Evolutionary conservation across 2,888 invertebrate species (phyloP).

Genomic region (Hemaris fuciformis): DNA sequence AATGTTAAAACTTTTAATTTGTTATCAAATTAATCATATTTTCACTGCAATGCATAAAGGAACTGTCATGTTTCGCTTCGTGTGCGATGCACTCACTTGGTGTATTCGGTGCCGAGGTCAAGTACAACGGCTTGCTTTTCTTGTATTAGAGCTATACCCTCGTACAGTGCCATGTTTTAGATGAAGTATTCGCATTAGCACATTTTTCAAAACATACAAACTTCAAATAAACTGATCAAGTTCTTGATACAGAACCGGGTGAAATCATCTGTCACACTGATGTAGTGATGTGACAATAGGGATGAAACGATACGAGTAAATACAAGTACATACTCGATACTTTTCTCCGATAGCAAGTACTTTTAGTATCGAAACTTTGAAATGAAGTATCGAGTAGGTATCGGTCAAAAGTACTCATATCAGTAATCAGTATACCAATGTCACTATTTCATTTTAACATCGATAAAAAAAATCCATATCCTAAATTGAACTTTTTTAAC

Average conservation of each 20-base stretch:
- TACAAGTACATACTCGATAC: no score
- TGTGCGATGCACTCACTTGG: constrained; percentile 86
- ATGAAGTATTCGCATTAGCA: background rate
- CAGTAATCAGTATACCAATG: no score
- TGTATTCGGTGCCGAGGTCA: constrained; percentile 94
- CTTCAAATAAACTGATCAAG: background rate
- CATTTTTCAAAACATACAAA: background rate
- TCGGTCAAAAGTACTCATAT: no score
- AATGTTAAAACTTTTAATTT: no score
- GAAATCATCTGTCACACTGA: background rate
- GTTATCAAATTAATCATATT: background rate
- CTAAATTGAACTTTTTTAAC: no score
- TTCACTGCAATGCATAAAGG: background rate
- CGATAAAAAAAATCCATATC: no score
- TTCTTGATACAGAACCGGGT: background rate
- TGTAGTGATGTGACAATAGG: no score
- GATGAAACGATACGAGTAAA: no score
- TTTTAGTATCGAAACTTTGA: no score
- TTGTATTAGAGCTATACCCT: constrained; percentile 88
- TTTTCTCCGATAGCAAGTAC: no score
- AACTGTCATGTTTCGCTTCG: background rate
- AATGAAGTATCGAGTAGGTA: no score
- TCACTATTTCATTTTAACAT: no score
- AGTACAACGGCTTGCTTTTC: constrained; percentile 95
- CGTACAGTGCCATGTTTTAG: constrained; percentile 87